These are phyloP conservation scores for Pelodytes ibericus DNA, from an alignment of 2,797 vertebrate genomes.

Conservation along the genomic window DNA sequence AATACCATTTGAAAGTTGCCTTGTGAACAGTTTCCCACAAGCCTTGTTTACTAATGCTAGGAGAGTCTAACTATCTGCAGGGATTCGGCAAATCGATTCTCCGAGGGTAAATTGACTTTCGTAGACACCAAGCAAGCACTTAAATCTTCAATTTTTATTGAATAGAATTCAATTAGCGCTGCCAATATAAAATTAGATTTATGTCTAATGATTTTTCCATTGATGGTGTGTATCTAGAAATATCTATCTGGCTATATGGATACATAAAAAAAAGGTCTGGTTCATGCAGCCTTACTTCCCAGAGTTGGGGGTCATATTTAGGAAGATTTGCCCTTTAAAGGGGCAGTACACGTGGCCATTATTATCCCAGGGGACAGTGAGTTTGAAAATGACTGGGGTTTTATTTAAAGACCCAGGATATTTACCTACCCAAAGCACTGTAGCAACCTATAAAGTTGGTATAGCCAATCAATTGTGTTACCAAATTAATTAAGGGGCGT, in stretches of 20 bases:
- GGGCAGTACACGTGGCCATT: too few relatives aligned
- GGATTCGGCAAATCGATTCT: slow-evolving; percentile 58
- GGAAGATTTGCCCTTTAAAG: too few relatives aligned
- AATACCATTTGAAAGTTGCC: slow-evolving; percentile 48
- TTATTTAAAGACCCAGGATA: too few relatives aligned
- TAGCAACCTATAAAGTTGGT: too few relatives aligned
- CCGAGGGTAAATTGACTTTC: slow-evolving; percentile 52
- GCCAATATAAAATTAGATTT: slow-evolving; percentile 29
- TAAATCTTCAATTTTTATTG: slow-evolving; percentile 33
- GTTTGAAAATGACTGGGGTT: too few relatives aligned
- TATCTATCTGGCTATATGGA: background rate
- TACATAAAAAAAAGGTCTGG: too few relatives aligned
- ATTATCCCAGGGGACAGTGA: too few relatives aligned
- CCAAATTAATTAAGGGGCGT: too few relatives aligned
- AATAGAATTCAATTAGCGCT: slow-evolving; percentile 55
- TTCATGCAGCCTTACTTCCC: too few relatives aligned
- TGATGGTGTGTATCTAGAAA: background rate
- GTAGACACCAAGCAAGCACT: slow-evolving; percentile 42
- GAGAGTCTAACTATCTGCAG: slow-evolving; percentile 54
- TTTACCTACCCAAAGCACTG: too few relatives aligned
- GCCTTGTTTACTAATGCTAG: slow-evolving; percentile 51
- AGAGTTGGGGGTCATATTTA: too few relatives aligned
- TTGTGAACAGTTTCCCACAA: slow-evolving; percentile 59
- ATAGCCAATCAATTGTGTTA: too few relatives aligned
- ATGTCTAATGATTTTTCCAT: slow-evolving; percentile 10